Percentiles rank a stretch among this genome's conserved stretches.
These are phyloP conservation scores for Rhagoletis zephyria DNA, from an alignment of 1,140 invertebrate genomes.

Conservation along the genomic window DNA sequence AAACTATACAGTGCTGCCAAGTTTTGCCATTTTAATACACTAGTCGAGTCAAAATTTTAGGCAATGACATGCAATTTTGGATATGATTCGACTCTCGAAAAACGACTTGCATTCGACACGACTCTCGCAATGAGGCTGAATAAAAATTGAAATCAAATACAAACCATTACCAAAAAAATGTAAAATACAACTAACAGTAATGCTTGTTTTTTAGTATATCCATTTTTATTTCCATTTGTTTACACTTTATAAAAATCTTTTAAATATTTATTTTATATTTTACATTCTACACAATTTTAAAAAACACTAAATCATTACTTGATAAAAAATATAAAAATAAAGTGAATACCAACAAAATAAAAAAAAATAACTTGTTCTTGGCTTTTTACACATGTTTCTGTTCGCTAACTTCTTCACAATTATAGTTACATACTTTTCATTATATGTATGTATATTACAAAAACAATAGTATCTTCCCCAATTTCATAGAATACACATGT, in stretches of 20 bases:
- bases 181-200: background rate
- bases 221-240: conserved; percentile 16
- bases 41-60: no score
- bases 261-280: background rate
- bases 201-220: background rate
- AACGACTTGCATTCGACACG: background rate
- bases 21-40: no score
- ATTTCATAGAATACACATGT: conserved; percentile 3
- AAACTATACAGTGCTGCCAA: no score
- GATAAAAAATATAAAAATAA: background rate
- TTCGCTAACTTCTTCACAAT: background rate
- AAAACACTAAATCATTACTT: background rate
- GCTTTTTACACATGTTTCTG: background rate
- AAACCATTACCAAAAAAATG: background rate
- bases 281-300: background rate
- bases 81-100: background rate
- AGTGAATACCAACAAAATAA: background rate
- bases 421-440: conserved; percentile 7
- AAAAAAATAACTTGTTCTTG: conserved; percentile 24
- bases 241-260: background rate
- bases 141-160: background rate
- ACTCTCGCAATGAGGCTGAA: no score
- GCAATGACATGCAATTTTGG: no score
- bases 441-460: background rate
- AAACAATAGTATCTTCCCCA: background rate